Base-by-base conservation (phyloP, 2,797 vertebrate genomes). In the Notamacropus eugenii region DNA sequence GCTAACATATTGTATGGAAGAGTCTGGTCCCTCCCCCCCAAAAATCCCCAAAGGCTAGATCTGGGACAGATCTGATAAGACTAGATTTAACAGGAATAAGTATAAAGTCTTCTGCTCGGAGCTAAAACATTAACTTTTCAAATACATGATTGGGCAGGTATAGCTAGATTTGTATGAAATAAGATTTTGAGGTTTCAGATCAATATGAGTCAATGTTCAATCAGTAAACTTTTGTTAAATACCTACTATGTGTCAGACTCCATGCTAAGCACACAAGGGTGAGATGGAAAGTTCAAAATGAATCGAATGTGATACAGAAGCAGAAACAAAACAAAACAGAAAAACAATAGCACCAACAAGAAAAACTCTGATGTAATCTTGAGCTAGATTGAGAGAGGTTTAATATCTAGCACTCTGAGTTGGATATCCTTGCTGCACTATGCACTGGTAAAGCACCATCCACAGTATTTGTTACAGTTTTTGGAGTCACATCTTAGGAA, bases 11-110 rank as follows among this genome's bases (percentile, higher is more conserved):
- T n/a, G 14, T 82, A 82, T 46, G 11, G 14, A 67, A 67, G n/a
- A 40, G 19, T 46, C 2, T 0, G 16, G n/a, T 82, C 19, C 0
- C 8, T 6, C 11, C n/a, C 19, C 19, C 6, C 0, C 4, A 62
- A 5, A 82, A 40, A 82, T 82, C n/a, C n/a, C n/a, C 13, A 82
- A 82, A 40, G n/a, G n/a, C n/a, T 24, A 46, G 16, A 40, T 9
- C 6, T 82, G 19, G 67, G 6, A 46, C 67, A 82, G 8, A 46
- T 82, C n/a, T 82, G 46, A 22, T 40, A 82, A 40, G 67, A 82
- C n/a, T 82, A 82, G 67, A 3, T 46, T 46, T 82, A 40, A 82
- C 24, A 82, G n/a, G n/a, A 82, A 82, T 82, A 74, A n/a, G 31
- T 19, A 67, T 67, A 19, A 40, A 82, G n/a, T 82, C n/a, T 82